Evolutionary conservation across 2,888 invertebrate genomes (phyloP).

Genomic region (Latrodectus elegans): DNA sequence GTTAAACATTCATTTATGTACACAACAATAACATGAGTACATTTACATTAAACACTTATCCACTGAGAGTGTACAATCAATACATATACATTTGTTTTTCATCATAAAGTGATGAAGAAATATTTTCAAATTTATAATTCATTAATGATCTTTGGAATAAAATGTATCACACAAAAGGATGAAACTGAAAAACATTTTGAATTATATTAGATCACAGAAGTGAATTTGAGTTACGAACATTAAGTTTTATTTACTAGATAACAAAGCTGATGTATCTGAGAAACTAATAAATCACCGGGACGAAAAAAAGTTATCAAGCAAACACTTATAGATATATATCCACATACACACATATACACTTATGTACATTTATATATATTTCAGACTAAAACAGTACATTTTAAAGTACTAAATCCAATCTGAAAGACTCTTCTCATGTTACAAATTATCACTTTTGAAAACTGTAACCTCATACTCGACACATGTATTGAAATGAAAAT

Average conservation of each 20-base stretch:
- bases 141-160: constrained; percentile 59
- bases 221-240: too few relatives aligned
- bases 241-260: too few relatives aligned
- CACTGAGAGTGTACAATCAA: background rate
- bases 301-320: background rate
- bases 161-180: constrained; percentile 42
- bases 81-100: background rate
- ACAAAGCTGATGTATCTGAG: background rate
- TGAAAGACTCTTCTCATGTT: background rate
- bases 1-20: background rate
- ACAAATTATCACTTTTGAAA: background rate
- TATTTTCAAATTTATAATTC: background rate
- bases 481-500: constrained; percentile 19
- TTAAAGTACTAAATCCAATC: constrained; percentile 12
- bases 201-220: too few relatives aligned
- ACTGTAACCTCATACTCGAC: background rate
- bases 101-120: background rate
- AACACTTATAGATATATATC: background rate
- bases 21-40: background rate
- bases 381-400: background rate
- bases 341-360: background rate
- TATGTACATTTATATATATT: background rate
- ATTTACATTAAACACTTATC: background rate
- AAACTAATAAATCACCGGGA: background rate
- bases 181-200: background rate